Evolutionary conservation across 2,888 invertebrate genomes (phyloP), one percentile per base, ranked within the genome.

Genomic region (Eupithecia pulchellata): DNA sequence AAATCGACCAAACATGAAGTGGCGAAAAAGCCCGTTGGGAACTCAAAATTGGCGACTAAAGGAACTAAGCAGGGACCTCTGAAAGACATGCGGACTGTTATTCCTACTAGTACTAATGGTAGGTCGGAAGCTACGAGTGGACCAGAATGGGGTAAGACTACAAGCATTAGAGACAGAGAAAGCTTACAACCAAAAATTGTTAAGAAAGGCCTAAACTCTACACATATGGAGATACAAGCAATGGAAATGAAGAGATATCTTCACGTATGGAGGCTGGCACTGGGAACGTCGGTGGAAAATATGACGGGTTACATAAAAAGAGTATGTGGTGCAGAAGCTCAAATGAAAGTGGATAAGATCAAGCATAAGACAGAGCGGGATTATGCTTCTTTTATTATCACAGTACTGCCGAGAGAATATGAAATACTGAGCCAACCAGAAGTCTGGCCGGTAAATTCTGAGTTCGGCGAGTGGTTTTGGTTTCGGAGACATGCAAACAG

Each of bases 401-500:
- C 69, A n/a, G 60, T 65, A 5, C 5, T 52, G 2, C 60, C 25
- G 11, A 69, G 20, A 3, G 32, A 14, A 3, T 68, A 68, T n/a
- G 68, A 57, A n/a, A 39, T 34, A 29, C 14, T 68, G n/a, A n/a
- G n/a, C n/a, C n/a, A n/a, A n/a, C n/a, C n/a, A n/a, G n/a, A n/a
- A n/a, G n/a, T n/a, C n/a, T 80, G 77, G 77, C 66, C 75, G 2
- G 25, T 76, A 11, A 77, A 81, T 65, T 58, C 69, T 1, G 77
- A 77, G 42, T 78, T 71, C 55, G 66, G 74, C 65, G 77, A 79
- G 47, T 79, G 79, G 78, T 58, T 78, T 20, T 79, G 77, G 76
- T 80, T 81, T 80, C 77, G 79, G n/a, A 74, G 62, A 69, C 20
- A 68, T 3, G 34, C 64, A 64, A 64, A 64, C 55, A 62, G 32